Conservation (phyloP, 2,797 vertebrate genomes). For the Tamandua tetradactyla region DNA sequence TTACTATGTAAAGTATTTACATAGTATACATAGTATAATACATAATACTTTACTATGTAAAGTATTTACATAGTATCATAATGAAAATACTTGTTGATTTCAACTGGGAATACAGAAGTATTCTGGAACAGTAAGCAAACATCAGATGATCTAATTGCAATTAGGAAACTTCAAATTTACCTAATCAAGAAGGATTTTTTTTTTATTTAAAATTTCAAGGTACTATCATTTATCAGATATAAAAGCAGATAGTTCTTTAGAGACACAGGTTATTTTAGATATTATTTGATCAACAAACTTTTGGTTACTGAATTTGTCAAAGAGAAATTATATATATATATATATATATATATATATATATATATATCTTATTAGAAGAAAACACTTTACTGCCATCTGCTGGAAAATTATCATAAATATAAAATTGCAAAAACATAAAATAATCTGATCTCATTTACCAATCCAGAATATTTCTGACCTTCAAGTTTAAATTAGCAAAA, state of each 20-base stretch:
- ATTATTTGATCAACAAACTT: neutral
- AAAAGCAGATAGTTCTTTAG: neutral
- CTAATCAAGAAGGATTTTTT: neutral
- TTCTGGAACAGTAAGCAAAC: neutral
- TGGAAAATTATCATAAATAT: neutral
- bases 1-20: too few relatives aligned
- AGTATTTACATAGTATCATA: neutral
- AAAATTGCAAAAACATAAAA: neutral
- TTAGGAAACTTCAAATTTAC: neutral
- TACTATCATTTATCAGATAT: neutral
- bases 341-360: too few relatives aligned
- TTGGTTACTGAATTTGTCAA: neutral
- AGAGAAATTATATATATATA: neutral
- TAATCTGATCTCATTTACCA: neutral
- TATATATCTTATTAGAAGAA: conserved; percentile 14
- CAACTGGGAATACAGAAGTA: conserved; percentile 48
- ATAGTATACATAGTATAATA: too few relatives aligned
- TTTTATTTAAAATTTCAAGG: neutral
- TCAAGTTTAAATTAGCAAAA: conserved; percentile 7
- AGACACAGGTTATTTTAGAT: neutral
- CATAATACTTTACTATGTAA: too few relatives aligned
- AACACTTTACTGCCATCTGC: neutral
- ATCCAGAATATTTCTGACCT: conserved; percentile 38
- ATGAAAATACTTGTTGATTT: conserved; percentile 5
- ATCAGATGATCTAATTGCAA: neutral